phyloP scores from a whole-genome alignment of 2,113 vertebrate species.

The Nerophis ophidion region DNA sequence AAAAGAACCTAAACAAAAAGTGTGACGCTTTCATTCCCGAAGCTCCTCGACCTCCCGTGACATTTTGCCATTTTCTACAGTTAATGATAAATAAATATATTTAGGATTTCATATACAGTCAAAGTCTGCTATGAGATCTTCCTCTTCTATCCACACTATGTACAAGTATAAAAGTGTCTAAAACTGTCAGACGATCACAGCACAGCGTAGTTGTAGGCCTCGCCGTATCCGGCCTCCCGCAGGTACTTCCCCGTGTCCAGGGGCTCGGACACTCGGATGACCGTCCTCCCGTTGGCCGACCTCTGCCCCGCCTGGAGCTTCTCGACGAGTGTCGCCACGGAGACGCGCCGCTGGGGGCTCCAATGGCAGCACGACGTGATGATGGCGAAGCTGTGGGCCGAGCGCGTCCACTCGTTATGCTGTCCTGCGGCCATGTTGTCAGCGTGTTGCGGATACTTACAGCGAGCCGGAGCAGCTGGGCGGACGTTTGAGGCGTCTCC shows the following conservation, averaged over 20 bases:
- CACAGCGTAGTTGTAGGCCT: conserved; percentile 44
- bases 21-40: too few species aligned
- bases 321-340: conserved; percentile 55
- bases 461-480: conserved; percentile 74
- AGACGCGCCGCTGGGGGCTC: conserved; percentile 58
- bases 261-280: conserved; percentile 72
- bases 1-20: too few species aligned
- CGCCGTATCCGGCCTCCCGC: conserved; percentile 64
- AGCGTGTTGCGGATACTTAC: conserved; percentile 57
- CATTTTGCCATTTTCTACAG: too few species aligned
- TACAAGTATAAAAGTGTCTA: too few species aligned
- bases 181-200: conserved; percentile 48
- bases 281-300: conserved; percentile 68
- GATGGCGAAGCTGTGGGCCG: conserved; percentile 69
- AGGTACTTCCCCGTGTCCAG: conserved; percentile 63
- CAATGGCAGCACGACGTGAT: conserved; percentile 83
- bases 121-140: too few species aligned
- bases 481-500: conserved; percentile 75
- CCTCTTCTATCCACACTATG: too few species aligned
- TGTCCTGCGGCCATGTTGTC: not conserved
- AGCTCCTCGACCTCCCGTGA: too few species aligned
- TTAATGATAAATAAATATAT: too few species aligned
- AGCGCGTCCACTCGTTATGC: not conserved
- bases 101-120: too few species aligned
- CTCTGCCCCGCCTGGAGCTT: conserved; percentile 63